phyloP scores from a whole-genome alignment of 2,113 vertebrate genomes.

The Percopsis transmontana region DNA sequence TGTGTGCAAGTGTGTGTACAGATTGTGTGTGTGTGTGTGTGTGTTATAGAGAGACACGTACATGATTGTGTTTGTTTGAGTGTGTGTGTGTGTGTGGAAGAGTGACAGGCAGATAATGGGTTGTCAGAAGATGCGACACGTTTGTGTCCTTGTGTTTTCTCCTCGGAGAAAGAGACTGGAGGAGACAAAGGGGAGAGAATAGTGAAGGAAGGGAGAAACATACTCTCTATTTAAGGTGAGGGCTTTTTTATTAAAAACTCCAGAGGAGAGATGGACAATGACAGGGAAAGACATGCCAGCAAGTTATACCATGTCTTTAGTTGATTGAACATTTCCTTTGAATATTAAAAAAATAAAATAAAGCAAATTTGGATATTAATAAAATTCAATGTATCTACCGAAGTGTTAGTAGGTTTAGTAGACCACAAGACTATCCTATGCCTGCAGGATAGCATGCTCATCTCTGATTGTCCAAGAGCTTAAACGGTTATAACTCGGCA shows the following conservation, averaged over 20 bases:
- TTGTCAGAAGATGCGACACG: conserved; percentile 80
- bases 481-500: too few relatives aligned
- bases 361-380: too few relatives aligned
- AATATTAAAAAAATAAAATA: too few relatives aligned
- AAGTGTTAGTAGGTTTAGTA: too few relatives aligned
- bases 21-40: conserved; percentile 21
- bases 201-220: conserved; percentile 3
- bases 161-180: conserved; percentile 47
- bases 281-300: conserved; percentile 51
- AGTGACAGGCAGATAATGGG: conserved; percentile 82
- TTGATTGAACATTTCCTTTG: too few relatives aligned
- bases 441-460: too few relatives aligned
- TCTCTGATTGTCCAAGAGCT: too few relatives aligned
- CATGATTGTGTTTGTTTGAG: conserved; percentile 21
- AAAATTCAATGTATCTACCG: too few relatives aligned
- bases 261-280: conserved; percentile 35
- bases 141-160: conserved; percentile 74
- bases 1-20: conserved; percentile 32
- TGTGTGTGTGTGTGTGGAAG: conserved; percentile 25
- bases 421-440: too few relatives aligned
- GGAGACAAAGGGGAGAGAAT: conserved; percentile 37
- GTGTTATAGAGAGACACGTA: not conserved
- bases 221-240: conserved; percentile 52
- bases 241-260: conserved; percentile 68
- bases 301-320: conserved; percentile 39